phyloP scores from a whole-genome alignment of 2,888 invertebrate genomes.

The Epinotia brunnichana region DNA sequence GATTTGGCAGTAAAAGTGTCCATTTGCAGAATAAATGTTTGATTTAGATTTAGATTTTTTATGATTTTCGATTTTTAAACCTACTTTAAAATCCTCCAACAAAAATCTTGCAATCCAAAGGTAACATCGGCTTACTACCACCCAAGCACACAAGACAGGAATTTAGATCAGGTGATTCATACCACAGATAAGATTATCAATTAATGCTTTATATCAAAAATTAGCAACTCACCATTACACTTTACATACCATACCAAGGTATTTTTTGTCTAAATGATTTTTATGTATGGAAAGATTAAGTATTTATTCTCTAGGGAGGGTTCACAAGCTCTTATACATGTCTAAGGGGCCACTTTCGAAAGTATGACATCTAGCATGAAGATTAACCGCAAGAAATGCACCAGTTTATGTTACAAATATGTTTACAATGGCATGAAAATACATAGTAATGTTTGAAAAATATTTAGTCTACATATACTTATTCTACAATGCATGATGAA shows the following conservation, averaged over 20 bases:
- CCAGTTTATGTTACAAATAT: background rate
- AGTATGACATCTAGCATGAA: background rate
- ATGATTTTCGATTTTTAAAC: no score
- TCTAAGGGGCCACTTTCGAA: no score
- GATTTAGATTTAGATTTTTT: no score
- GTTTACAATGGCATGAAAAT: background rate
- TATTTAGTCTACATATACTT: background rate
- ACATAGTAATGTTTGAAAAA: background rate
- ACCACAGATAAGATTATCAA: slow-evolving; percentile 7
- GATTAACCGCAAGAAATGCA: background rate
- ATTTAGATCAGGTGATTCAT: slow-evolving; percentile 23
- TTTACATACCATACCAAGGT: background rate
- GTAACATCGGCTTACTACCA: background rate
- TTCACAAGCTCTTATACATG: no score
- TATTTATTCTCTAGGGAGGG: no score
- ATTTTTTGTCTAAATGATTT: no score
- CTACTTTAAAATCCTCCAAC: no score
- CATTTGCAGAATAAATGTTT: no score
- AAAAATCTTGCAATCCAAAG: no score
- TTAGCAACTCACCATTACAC: background rate
- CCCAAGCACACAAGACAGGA: no score
- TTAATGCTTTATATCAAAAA: slow-evolving; percentile 1
- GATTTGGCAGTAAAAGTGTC: no score
- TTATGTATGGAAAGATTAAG: no score
- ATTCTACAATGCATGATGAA: background rate